Percentiles rank a stretch among this genome's conserved stretches.
Conservation (phyloP, 1,140 invertebrate species). For the Bemisia tabaci region DNA sequence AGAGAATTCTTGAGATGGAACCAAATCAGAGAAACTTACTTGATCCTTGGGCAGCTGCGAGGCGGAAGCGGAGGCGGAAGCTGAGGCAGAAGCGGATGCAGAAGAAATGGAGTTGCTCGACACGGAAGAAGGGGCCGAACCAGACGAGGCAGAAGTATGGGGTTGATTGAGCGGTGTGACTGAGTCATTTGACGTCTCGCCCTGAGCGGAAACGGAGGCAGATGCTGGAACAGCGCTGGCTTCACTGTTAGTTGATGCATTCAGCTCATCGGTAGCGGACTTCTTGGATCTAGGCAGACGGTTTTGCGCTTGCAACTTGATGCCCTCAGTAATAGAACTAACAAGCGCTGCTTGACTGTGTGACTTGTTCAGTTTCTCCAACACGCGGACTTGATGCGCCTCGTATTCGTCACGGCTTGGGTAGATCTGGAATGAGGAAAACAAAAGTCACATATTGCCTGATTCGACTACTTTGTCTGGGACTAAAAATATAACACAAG, state of each 20-base stretch:
- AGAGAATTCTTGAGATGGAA: too few relatives aligned
- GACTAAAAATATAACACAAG: too few relatives aligned
- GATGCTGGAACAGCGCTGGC: slow-evolving; percentile 2
- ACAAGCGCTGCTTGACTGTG: slow-evolving; percentile 86
- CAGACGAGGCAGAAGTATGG: background rate
- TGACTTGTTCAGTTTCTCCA: slow-evolving; percentile 86
- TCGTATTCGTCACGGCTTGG: slow-evolving; percentile 95
- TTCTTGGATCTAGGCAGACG: slow-evolving; percentile 58
- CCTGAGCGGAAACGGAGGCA: background rate
- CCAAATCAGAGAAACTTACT: background rate
- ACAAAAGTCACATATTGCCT: too few relatives aligned
- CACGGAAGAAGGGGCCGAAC: background rate
- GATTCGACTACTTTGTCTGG: too few relatives aligned
- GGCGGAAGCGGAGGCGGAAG: background rate
- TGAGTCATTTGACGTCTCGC: slow-evolving; percentile 4
- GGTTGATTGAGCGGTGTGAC: background rate
- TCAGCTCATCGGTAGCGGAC: slow-evolving; percentile 37
- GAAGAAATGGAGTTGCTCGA: background rate
- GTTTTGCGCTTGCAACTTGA: slow-evolving; percentile 85
- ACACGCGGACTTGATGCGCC: slow-evolving; percentile 82
- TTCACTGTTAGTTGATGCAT: slow-evolving; percentile 4
- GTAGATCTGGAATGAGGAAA: too few relatives aligned
- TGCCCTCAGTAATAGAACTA: slow-evolving; percentile 88
- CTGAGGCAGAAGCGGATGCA: background rate
- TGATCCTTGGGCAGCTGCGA: background rate